Evolutionary conservation across 2,888 invertebrate genomes (phyloP).

Genomic region (Myopa tessellatipennis): DNA sequence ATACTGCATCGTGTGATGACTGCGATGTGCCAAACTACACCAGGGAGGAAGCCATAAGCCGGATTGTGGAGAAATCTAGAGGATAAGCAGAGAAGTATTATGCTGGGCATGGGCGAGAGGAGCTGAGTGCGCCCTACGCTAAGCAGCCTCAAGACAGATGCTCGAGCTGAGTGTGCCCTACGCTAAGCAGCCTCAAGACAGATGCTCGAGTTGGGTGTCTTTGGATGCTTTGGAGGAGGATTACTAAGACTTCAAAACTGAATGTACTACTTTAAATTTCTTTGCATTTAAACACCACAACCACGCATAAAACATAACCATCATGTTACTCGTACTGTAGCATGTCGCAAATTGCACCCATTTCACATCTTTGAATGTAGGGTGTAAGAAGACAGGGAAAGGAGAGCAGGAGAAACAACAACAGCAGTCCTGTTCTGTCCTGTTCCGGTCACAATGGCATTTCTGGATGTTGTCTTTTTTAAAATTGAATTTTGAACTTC

Average conservation of each 20-base stretch:
- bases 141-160: no score
- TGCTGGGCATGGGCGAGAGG: not conserved
- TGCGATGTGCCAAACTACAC: constrained; percentile 15
- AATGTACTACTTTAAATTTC: not conserved
- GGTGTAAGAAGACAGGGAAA: no score
- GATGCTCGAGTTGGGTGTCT: no score
- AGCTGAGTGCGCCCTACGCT: not conserved
- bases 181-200: no score
- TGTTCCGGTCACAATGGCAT: not conserved
- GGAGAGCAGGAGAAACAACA: no score
- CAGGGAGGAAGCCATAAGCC: constrained; percentile 50
- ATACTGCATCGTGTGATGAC: not conserved
- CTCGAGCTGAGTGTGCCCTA: not conserved
- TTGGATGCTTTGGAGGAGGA: no score
- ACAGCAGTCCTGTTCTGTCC: no score
- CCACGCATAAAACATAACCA: not conserved
- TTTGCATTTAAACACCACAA: not conserved
- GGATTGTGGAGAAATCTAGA: constrained; percentile 51
- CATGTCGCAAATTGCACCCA: no score
- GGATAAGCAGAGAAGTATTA: not conserved
- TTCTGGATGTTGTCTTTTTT: not conserved
- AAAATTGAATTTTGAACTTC: not conserved
- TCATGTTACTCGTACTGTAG: not conserved
- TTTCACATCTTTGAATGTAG: no score
- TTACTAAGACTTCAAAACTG: no score